These are phyloP conservation scores for Vanessa atalanta DNA, from an alignment of 1,140 invertebrate genomes.

Conservation along the genomic window DNA sequence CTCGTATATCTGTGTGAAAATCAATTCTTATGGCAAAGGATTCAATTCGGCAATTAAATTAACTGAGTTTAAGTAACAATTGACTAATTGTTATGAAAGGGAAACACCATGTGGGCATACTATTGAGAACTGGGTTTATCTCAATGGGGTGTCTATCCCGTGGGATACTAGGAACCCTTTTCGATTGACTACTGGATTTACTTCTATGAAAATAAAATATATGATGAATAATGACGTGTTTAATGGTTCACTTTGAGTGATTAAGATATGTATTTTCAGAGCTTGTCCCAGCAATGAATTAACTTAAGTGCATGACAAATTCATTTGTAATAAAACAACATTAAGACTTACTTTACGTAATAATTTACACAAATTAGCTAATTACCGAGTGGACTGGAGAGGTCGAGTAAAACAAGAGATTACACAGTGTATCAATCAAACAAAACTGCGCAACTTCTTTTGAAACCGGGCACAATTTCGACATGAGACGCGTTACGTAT, in stretches of 20 bases:
- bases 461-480: constrained; percentile 70
- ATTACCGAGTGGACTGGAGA: constrained; percentile 53
- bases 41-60: constrained; percentile 16
- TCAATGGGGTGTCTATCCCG: constrained; percentile 72
- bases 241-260: background rate
- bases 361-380: constrained; percentile 44
- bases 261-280: background rate
- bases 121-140: constrained; percentile 66
- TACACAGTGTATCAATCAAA: constrained; percentile 76
- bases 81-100: constrained; percentile 59
- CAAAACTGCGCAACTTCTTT: constrained; percentile 70
- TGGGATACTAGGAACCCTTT: constrained; percentile 71
- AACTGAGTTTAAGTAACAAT: constrained; percentile 44
- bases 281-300: background rate
- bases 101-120: constrained; percentile 72
- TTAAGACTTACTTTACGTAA: constrained; percentile 23
- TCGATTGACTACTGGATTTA: constrained; percentile 52
- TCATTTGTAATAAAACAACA: constrained; percentile 14
- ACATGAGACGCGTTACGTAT: constrained; percentile 65
- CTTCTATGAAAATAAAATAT: constrained; percentile 8
- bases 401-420: constrained; percentile 69
- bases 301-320: constrained; percentile 1
- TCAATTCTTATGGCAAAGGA: background rate
- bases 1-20: constrained; percentile 14
- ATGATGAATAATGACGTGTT: constrained; percentile 7